These are phyloP conservation scores for Scaptomyza flava DNA, from an alignment of 2,888 invertebrate genomes.

Conservation along the genomic window DNA sequence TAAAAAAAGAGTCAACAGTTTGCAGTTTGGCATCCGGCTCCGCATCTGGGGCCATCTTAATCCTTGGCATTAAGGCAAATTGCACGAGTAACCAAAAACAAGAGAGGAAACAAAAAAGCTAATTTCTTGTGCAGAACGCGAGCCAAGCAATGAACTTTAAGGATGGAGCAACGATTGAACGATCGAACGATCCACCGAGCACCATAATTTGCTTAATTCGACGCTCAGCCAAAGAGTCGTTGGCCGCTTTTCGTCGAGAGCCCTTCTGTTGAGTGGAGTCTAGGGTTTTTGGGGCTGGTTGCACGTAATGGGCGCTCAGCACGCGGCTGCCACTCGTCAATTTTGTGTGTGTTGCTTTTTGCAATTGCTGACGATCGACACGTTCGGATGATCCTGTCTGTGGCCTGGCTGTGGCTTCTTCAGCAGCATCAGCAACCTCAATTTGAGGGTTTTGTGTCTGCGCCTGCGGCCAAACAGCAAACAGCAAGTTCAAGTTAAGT, in stretches of 20 bases:
- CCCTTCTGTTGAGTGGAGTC: neutral
- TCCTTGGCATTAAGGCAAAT: constrained; percentile 76
- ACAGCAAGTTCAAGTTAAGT: constrained; percentile 46
- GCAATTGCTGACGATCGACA: constrained; percentile 60
- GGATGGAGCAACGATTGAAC: constrained; percentile 21
- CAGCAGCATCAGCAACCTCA: constrained; percentile 56
- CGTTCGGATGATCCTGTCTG: constrained; percentile 67
- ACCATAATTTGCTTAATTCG: constrained; percentile 82
- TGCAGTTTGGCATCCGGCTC: constrained; percentile 46
- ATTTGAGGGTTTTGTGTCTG: constrained; percentile 45
- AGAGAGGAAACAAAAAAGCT: constrained; percentile 10
- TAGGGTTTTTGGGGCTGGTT: constrained; percentile 35
- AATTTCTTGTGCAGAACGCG: constrained; percentile 42
- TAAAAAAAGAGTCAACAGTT: constrained; percentile 69
- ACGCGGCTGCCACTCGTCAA: constrained; percentile 78
- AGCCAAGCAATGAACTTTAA: constrained; percentile 51
- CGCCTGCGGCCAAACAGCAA: constrained; percentile 43
- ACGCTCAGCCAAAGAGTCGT: constrained; percentile 67
- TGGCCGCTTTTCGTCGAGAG: constrained; percentile 19
- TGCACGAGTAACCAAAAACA: constrained; percentile 49
- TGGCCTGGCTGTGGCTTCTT: constrained; percentile 46
- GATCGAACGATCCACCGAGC: constrained; percentile 39
- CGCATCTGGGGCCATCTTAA: constrained; percentile 55
- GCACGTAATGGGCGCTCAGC: constrained; percentile 61
- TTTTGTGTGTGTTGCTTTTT: constrained; percentile 25